phyloP scores from a whole-genome alignment of 1,140 invertebrate genomes.

The Megalonaias nervosa region DNA sequence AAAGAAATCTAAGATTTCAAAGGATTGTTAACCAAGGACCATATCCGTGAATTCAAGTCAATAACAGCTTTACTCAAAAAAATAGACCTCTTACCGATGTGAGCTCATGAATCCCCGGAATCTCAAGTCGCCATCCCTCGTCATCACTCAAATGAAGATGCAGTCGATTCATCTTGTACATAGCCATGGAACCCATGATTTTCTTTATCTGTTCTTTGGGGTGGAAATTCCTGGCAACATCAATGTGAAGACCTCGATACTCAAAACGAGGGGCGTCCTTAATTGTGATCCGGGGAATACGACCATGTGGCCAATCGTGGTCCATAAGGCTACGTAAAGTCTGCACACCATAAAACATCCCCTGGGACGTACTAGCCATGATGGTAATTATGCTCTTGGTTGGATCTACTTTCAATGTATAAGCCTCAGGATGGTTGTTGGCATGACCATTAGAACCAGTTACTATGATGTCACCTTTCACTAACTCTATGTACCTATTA shows the following conservation, averaged over 20 bases:
- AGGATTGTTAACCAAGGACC: too few species aligned
- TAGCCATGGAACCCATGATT: conserved; percentile 57
- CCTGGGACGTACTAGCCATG: conserved; percentile 29
- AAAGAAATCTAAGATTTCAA: neutral
- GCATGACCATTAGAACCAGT: neutral
- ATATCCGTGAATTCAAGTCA: too few species aligned
- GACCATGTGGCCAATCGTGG: conserved; percentile 5
- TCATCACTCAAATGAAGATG: conserved; percentile 67
- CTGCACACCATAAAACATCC: conserved; percentile 52
- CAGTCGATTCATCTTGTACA: conserved; percentile 65
- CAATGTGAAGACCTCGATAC: conserved; percentile 60
- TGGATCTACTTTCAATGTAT: conserved; percentile 32
- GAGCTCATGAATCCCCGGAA: conserved; percentile 55
- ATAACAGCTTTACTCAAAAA: neutral
- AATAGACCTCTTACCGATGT: conserved; percentile 46
- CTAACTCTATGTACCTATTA: conserved; percentile 11
- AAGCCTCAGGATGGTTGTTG: conserved; percentile 30
- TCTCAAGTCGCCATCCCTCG: conserved; percentile 66
- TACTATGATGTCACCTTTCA: conserved; percentile 7
- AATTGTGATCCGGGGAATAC: conserved; percentile 31
- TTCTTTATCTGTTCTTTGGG: conserved; percentile 44
- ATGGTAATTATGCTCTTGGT: conserved; percentile 34
- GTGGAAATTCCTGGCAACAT: conserved; percentile 63
- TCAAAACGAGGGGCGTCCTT: conserved; percentile 55
- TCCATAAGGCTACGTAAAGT: conserved; percentile 34